Conservation (phyloP, 2,113 vertebrate species). For the Pogona vitticeps region DNA sequence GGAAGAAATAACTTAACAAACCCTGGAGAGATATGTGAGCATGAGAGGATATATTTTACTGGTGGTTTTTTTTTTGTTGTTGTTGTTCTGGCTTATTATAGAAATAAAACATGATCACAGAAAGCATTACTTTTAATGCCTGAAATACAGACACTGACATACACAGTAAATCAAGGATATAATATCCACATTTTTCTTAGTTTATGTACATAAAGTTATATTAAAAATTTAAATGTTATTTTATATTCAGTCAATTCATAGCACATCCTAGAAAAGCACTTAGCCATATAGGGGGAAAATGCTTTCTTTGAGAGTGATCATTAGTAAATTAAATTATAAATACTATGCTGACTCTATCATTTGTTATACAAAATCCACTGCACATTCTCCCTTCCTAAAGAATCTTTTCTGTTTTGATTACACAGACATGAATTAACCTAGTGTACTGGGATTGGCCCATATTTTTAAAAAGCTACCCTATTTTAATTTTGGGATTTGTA, state of each 20-base stretch:
- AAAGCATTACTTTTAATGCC: slow-evolving; percentile 70
- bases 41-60: slow-evolving; percentile 59
- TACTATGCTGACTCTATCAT: neutral
- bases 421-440: neutral
- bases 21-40: slow-evolving; percentile 55
- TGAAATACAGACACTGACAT: slow-evolving; percentile 50
- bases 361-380: neutral
- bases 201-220: slow-evolving; percentile 56
- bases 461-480: too few species aligned
- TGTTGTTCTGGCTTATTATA: slow-evolving; percentile 62
- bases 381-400: slow-evolving; percentile 8
- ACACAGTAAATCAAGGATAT: slow-evolving; percentile 52
- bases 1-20: slow-evolving; percentile 35
- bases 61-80: slow-evolving; percentile 47
- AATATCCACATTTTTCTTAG: slow-evolving; percentile 39
- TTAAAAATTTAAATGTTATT: slow-evolving; percentile 67
- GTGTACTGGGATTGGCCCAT: neutral
- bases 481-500: too few species aligned
- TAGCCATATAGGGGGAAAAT: slow-evolving; percentile 13
- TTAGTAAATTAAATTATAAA: slow-evolving; percentile 27
- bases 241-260: slow-evolving; percentile 49
- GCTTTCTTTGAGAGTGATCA: slow-evolving; percentile 2
- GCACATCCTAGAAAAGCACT: slow-evolving; percentile 29
- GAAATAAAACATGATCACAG: slow-evolving; percentile 66
- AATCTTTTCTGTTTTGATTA: slow-evolving; percentile 10